Percentiles rank a stretch among this genome's conserved stretches.
phyloP scores from a whole-genome alignment of 2,797 vertebrate species.

The Poliocrania exsul region DNA sequence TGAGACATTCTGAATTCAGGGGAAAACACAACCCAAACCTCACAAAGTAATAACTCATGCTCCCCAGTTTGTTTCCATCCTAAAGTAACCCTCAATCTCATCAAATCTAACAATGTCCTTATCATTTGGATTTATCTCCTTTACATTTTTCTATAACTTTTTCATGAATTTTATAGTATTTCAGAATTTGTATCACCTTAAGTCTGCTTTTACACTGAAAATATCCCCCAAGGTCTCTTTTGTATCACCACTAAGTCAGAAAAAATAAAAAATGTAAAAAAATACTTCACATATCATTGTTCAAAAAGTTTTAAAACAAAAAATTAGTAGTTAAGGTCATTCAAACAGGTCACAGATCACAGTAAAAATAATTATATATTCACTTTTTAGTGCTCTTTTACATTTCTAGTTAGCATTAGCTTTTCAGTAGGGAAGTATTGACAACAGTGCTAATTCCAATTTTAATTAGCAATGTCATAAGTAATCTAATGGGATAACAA shows the following conservation, averaged over 20 bases:
- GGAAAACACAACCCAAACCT: background rate
- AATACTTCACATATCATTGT: background rate
- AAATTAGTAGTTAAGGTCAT: background rate
- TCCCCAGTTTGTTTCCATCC: background rate
- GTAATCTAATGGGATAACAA: background rate
- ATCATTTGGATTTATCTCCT: background rate
- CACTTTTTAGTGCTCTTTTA: background rate
- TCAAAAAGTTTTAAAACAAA: background rate
- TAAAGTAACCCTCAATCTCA: background rate
- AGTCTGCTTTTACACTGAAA: background rate
- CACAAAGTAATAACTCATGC: background rate
- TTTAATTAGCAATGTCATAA: constrained; percentile 1
- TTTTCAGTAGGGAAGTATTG: background rate
- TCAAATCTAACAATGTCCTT: background rate
- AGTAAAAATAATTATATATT: background rate
- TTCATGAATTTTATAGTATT: background rate
- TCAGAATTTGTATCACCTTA: background rate
- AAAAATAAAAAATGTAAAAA: background rate
- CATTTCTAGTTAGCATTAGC: background rate
- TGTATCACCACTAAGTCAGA: background rate
- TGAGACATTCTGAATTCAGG: background rate
- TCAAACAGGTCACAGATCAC: background rate
- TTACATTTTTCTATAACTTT: background rate
- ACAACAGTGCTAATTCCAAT: background rate
- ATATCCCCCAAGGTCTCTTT: background rate